Conservation (phyloP, 2,888 invertebrate genomes). For the Macroteleia sp. region DNA sequence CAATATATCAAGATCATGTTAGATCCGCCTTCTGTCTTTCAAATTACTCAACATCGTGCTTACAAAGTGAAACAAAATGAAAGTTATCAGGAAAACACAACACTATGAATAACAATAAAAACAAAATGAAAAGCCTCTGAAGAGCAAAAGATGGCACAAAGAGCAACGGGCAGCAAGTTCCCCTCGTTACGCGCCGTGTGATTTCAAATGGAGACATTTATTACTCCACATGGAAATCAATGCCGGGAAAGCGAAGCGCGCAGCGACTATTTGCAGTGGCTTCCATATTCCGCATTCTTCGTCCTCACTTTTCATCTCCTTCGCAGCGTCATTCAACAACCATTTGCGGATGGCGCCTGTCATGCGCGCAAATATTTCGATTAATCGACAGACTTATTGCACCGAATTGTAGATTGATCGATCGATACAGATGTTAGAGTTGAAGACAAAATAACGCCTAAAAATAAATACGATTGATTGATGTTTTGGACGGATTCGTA, state of each 20-base stretch:
- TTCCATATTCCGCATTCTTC: conserved; percentile 13
- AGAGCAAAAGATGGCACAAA: conserved; percentile 1
- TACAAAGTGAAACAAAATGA: too few species aligned
- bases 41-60: too few species aligned
- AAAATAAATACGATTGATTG: not conserved
- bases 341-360: conserved; percentile 4
- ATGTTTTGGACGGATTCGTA: not conserved
- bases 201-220: conserved; percentile 30
- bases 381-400: conserved; percentile 4
- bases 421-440: not conserved
- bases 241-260: conserved; percentile 9
- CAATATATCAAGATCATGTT: too few species aligned
- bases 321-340: conserved; percentile 12
- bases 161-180: conserved; percentile 6
- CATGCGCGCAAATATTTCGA: not conserved
- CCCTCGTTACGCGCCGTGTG: conserved; percentile 12
- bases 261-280: conserved; percentile 9
- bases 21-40: too few species aligned
- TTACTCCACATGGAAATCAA: conserved; percentile 29
- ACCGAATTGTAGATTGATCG: not conserved
- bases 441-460: not conserved
- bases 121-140: too few species aligned
- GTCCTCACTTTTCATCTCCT: conserved; percentile 4
- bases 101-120: too few species aligned
- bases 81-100: too few species aligned